Base-by-base conservation (phyloP, 64 coral and sea anemone genomes). In the Actinia tenebrosa region DNA sequence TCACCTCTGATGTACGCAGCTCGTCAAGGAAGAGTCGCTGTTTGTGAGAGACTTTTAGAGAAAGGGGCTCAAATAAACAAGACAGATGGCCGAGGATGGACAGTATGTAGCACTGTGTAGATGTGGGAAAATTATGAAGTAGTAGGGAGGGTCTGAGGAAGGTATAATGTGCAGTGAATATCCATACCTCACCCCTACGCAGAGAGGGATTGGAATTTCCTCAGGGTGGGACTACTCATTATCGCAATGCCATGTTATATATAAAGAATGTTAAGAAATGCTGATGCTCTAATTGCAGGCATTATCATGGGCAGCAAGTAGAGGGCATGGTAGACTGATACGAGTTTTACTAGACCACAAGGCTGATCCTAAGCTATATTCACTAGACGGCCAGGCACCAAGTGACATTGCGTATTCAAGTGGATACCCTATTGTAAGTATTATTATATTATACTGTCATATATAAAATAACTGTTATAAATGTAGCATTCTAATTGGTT, bases 1-100 rank as follows among this genome's bases (percentile, higher is more conserved):
- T 90, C 96, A 20, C 96, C 96, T 17, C 71, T 98, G 78, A 98
- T 98, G 93, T 98, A 98, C 90, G 93, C 90, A 17, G 90, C 93
- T 53, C 91, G 90, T 4, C 89, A 98, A 87, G 96, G 96, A 3
- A 89, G 93, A 64, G 85, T 90, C 16, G 80, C 22, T 7, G 72
- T 98, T 1, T 94, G 93, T 91, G 93, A 98, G 47, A 91, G 71
- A 71, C 72, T 98, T 44, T 45, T 98, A 19, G 60, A 89, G 56
- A 78, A 95, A 82, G 87, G 86, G 80, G 90, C 93, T 17, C 92
- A 98, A 50, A 86, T 98, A 17, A 95, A 98, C 90, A 98, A 90
- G 71, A 93, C 89, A 60, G 93, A 98, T 30, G 87, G 87, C 18
- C 77, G 93, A n/a, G 96, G 96, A 3, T 98, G 96, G 96, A 98